phyloP scores from a whole-genome alignment of 1,140 invertebrate species.

The Diorhabda carinulata region DNA sequence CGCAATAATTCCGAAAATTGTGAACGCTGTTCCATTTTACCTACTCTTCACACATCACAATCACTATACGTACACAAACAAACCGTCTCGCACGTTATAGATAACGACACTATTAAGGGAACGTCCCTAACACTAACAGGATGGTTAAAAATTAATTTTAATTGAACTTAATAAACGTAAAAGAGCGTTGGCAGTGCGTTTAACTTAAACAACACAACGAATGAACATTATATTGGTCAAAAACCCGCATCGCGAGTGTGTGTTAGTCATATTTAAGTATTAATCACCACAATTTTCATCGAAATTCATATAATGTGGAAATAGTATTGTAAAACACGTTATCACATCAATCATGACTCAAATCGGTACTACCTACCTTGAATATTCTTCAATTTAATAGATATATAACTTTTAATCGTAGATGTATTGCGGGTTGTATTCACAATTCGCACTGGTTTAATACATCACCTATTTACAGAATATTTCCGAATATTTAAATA shows the following conservation, averaged over 20 bases:
- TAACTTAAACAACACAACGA: constrained; percentile 24
- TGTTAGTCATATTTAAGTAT: constrained; percentile 26
- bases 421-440: no score
- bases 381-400: neutral
- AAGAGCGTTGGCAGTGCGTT: constrained; percentile 17
- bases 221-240: constrained; percentile 16
- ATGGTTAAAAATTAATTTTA: constrained; percentile 46
- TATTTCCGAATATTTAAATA: no score
- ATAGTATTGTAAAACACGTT: constrained; percentile 9
- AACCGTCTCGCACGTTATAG: constrained; percentile 13
- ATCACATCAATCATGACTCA: constrained; percentile 6
- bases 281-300: constrained; percentile 21
- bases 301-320: constrained; percentile 18
- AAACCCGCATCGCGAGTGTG: constrained; percentile 18
- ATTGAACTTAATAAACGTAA: constrained; percentile 37
- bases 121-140: constrained; percentile 34
- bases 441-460: no score
- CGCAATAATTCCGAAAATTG: constrained; percentile 38
- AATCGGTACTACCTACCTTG: constrained; percentile 8
- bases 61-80: neutral
- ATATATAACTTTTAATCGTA: no score
- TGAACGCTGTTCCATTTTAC: constrained; percentile 28
- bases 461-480: no score
- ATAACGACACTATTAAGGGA: constrained; percentile 22
- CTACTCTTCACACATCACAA: constrained; percentile 13